Base-by-base conservation (phyloP, 1,140 invertebrate genomes). In the Mesaphorura yosii region DNA sequence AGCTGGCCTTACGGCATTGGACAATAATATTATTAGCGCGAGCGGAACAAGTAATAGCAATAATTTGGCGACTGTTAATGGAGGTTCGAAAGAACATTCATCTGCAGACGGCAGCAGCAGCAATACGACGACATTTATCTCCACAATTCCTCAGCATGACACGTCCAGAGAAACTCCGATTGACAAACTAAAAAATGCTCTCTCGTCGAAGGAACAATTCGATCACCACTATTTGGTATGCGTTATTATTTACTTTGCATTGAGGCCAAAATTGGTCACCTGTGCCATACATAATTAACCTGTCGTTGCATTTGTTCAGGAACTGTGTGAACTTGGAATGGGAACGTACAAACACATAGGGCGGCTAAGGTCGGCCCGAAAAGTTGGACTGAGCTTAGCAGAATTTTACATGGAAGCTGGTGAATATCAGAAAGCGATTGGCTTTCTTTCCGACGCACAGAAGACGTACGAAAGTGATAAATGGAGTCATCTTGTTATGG, bases 321-420 rank as follows among this genome's bases (percentile, higher is more conserved):
- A 95, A 69, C 72, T 96, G 39, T 86, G 89, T 7, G 93, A 97
- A 70, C 71, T 95, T 53, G 89, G 91, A 1, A 93, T 95, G 79
- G 88, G 91, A 39, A 96, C 91, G 1, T 96, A 88, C 65, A 98
- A 98, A 68, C 90, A 96, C 70, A 90, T 95, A 61, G 81, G 88
- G 6, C 77, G 89, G 42, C 74, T 86, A 50, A 72, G 88, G 55
- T 88, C 80, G 34, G 91, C 92, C 0, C 76, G 88, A 45, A 74
- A 86, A 17, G 85, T 96, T 53, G 92, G 92, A 0, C 77, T 82
- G 56, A 86, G 94, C 67, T 68, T 98, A 19, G 90, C 92, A 0
- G 76, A 80, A 25, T 93, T 95, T 67, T 94, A 96, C 66, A 81
- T 88, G 62, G 80, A 86, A 52, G 71, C 88, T 1, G 85, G 84